Conservation (phyloP, 2,888 invertebrate species). For the Idaea dimidiata region DNA sequence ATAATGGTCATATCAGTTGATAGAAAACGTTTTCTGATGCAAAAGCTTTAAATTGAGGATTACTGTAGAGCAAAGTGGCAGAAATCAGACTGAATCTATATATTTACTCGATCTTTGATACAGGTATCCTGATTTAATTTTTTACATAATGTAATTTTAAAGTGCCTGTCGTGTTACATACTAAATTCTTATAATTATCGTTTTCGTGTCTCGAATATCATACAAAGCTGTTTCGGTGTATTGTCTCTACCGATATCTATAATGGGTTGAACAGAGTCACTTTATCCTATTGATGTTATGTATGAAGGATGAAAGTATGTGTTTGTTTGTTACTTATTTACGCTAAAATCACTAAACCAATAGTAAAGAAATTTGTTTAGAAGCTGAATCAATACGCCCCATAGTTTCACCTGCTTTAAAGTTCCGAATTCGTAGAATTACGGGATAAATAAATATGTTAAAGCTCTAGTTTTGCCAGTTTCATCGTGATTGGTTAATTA, state of each 20-base stretch:
- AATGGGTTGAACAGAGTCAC: conserved; percentile 54
- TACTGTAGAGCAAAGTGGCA: conserved; percentile 62
- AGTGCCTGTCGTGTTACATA: conserved; percentile 46
- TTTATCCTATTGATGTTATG: conserved; percentile 16
- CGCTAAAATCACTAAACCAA: no score
- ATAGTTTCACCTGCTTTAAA: no score
- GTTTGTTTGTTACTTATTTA: no score
- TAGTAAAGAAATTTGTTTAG: no score
- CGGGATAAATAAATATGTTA: no score
- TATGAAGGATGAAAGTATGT: no score
- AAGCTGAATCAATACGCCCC: no score
- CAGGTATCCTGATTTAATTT: conserved; percentile 69
- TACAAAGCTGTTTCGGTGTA: conserved; percentile 22
- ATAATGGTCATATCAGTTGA: conserved; percentile 48
- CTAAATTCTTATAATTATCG: conserved; percentile 21
- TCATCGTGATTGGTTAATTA: no score
- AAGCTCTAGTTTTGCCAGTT: no score
- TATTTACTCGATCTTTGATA: conserved; percentile 71
- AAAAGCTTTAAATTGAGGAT: conserved; percentile 73
- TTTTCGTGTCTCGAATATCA: conserved; percentile 28
- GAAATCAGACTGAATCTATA: conserved; percentile 75
- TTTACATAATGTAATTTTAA: conserved; percentile 45
- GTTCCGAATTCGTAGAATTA: no score
- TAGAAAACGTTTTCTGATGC: conserved; percentile 57
- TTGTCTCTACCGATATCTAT: conserved; percentile 54